These are phyloP conservation scores for Belgica antarctica DNA, from an alignment of 2,888 invertebrate genomes.

Conservation along the genomic window DNA sequence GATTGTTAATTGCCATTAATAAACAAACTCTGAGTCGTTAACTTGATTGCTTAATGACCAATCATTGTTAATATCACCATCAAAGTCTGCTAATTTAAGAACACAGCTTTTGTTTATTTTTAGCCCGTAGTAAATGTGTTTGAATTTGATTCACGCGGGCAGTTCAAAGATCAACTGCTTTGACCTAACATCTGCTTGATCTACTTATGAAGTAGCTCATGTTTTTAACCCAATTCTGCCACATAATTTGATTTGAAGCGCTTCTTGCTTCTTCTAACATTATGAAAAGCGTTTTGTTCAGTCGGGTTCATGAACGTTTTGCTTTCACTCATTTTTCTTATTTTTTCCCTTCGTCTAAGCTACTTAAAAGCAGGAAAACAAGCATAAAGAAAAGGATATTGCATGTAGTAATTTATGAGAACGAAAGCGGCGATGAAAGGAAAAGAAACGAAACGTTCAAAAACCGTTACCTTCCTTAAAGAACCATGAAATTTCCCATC, in stretches of 20 bases:
- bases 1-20: too few species aligned
- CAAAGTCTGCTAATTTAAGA: too few species aligned
- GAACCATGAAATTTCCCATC: neutral
- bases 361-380: neutral
- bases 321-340: neutral
- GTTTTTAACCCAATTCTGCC: conserved; percentile 41
- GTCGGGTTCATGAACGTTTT: neutral
- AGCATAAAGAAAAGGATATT: conserved; percentile 6
- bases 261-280: neutral
- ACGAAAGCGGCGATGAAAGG: neutral
- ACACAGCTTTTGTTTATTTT: too few species aligned
- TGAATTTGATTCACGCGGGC: too few species aligned
- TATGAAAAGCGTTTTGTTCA: neutral
- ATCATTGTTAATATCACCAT: too few species aligned
- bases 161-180: too few species aligned
- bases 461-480: neutral
- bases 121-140: too few species aligned
- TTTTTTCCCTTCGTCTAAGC: too few species aligned
- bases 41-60: too few species aligned
- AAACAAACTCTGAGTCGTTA: too few species aligned
- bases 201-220: too few species aligned
- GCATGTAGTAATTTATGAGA: neutral
- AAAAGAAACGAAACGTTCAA: neutral
- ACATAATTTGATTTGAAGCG: neutral
- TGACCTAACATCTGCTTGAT: too few species aligned